Evolutionary conservation across 2,113 vertebrate species (phyloP), one percentile per base, ranked within the genome.

Genomic region (Hucho hucho): DNA sequence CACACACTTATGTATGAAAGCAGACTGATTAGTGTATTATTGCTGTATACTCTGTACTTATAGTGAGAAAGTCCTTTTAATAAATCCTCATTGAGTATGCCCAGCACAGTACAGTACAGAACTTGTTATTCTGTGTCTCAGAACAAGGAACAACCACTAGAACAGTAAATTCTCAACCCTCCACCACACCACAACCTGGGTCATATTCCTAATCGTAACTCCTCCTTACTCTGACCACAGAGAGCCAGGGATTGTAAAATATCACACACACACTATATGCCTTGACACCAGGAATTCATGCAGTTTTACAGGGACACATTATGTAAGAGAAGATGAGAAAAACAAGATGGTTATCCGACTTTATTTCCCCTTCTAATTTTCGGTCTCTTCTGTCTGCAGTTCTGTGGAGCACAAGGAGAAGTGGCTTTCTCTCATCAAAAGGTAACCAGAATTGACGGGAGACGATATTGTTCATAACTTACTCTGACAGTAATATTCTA

Each of bases 381-480:
- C 47, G 68, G 61, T 86, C 4, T 73, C 22, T 61, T 84, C 28
- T 56, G 69, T 12, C 64, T 64, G 49, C 78, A 99, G 98, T 87
- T 95, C 95, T 73, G 80, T 92, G 58, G 97, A 98, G 58, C 94
- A 95, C 81, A 98, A 95, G 72, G 96, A 98, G 67, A 95, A 79
- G 13, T 99, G 98, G 98, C 88, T 97, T 0, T 92, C 93, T 32
- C 90, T 94, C 75, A 92, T 99, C 66, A 95, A 96, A 89, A 98
- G 96, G 98, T 99, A 94, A 75, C 63, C 4, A 18, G 20, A 49
- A 16, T 13, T 13, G 47, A 49, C 49, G 11, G 32, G 53, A 24
- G 12, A 24, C 43, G 0, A 61, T 49, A 11, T 25, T 64, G 1
- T 43, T 11, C 58, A 18, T 3, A 3, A 53, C n/a, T 66, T 4